Percentiles rank a stretch among this genome's conserved stretches.
Evolutionary conservation across 2,888 invertebrate genomes (phyloP).

Genomic region (Nysson spinosus): DNA sequence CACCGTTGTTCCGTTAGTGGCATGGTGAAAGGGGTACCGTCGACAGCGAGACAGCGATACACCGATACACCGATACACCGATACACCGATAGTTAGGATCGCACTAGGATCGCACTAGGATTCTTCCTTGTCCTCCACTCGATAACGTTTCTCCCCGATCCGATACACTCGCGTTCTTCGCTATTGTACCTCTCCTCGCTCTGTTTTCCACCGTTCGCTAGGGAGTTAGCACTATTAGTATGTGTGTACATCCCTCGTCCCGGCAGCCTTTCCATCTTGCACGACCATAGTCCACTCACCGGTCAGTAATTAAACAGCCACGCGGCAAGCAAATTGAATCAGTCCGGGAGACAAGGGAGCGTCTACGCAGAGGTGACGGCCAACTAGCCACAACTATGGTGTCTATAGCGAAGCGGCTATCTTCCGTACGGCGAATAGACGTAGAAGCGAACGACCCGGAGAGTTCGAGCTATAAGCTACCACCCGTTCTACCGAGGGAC

Average conservation of each 20-base stretch:
- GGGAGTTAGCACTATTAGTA: neutral
- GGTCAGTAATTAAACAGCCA: constrained; percentile 77
- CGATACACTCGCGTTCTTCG: constrained; percentile 10
- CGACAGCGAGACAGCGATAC: no score
- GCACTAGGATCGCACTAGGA: constrained; percentile 44
- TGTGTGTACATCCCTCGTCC: constrained; percentile 35
- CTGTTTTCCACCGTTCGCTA: constrained; percentile 1
- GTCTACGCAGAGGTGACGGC: constrained; percentile 76
- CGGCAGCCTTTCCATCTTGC: constrained; percentile 28
- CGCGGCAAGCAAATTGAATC: constrained; percentile 77
- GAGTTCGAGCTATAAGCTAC: constrained; percentile 52
- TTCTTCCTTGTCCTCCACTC: constrained; percentile 33
- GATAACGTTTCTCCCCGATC: neutral
- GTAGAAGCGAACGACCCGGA: constrained; percentile 33
- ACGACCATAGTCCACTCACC: constrained; percentile 71
- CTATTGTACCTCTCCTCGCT: constrained; percentile 21
- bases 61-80: constrained; percentile 44
- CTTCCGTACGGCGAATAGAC: no score
- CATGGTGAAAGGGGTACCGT: constrained; percentile 66
- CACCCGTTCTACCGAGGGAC: constrained; percentile 35
- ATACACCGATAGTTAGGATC: constrained; percentile 49
- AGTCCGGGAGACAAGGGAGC: constrained; percentile 77
- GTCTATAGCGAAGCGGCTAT: constrained; percentile 67
- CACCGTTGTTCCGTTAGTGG: constrained; percentile 76
- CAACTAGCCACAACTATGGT: constrained; percentile 76